phyloP scores from a whole-genome alignment of 2,797 vertebrate species.

The Florisuga fusca region DNA sequence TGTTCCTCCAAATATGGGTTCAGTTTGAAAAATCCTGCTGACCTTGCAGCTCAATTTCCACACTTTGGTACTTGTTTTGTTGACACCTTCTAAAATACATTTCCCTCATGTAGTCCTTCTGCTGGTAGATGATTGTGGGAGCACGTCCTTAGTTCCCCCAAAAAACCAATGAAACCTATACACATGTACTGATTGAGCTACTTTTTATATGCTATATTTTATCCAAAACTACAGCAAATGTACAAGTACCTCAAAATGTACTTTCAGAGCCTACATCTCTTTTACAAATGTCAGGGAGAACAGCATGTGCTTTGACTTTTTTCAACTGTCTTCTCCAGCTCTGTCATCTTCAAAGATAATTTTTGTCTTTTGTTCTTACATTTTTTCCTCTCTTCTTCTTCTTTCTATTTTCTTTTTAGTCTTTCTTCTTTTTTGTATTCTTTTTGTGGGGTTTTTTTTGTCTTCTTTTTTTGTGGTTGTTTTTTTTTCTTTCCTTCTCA shows the following conservation, averaged over 20 bases:
- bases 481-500: too few relatives aligned
- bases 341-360: neutral
- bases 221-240: neutral
- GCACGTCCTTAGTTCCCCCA: neutral
- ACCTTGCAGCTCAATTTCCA: neutral
- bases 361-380: neutral
- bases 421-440: neutral
- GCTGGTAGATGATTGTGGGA: neutral
- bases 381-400: rapidly evolving
- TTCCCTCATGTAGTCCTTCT: neutral
- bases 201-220: neutral
- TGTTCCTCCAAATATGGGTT: neutral
- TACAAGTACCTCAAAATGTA: neutral
- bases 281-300: neutral
- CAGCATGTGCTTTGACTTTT: neutral
- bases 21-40: neutral
- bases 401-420: too few relatives aligned
- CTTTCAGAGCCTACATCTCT: neutral
- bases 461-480: too few relatives aligned
- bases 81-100: neutral
- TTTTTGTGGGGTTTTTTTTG: rapidly evolving
- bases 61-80: rapidly evolving
- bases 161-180: neutral
- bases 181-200: neutral
- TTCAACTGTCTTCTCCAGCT: neutral